These are phyloP conservation scores for Baccha elongata DNA, from an alignment of 2,888 invertebrate species.

Conservation along the genomic window DNA sequence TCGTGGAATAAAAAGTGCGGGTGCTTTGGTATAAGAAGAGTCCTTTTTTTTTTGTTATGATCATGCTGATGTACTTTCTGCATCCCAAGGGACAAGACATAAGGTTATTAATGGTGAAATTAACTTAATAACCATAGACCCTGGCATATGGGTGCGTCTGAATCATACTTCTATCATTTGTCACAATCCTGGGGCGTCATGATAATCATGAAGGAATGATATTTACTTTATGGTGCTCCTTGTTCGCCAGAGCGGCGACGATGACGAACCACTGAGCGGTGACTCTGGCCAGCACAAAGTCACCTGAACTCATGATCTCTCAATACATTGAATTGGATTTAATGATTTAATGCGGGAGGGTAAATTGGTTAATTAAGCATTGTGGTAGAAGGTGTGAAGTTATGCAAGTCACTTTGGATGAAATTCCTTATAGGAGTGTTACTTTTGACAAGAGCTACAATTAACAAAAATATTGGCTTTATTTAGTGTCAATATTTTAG, in stretches of 20 bases:
- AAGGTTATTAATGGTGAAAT: conserved; percentile 68
- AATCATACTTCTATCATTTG: conserved; percentile 71
- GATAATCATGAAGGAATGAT: conserved; percentile 65
- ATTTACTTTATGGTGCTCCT: conserved; percentile 53
- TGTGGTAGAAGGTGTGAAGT: conserved; percentile 65
- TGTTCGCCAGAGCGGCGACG: not conserved
- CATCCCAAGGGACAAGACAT: conserved; percentile 36
- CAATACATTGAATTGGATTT: conserved; percentile 42
- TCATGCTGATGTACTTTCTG: conserved; percentile 9
- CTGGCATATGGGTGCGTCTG: conserved; percentile 57
- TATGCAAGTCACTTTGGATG: conserved; percentile 57
- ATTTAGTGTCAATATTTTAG: no score
- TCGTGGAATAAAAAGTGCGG: conserved; percentile 63
- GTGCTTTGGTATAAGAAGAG: conserved; percentile 36
- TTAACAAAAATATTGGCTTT: no score
- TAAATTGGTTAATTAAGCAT: conserved; percentile 69
- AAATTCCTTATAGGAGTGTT: not conserved
- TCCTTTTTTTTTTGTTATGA: conserved; percentile 29
- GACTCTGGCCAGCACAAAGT: conserved; percentile 15
- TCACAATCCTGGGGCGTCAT: conserved; percentile 59
- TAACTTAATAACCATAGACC: conserved; percentile 58
- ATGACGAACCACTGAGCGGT: not conserved
- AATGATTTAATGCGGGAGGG: conserved; percentile 62
- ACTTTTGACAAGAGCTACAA: no score
- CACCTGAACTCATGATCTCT: conserved; percentile 67